These are phyloP conservation scores for Epinephelus fuscoguttatus DNA, from an alignment of 2,113 vertebrate species.

Conservation along the genomic window DNA sequence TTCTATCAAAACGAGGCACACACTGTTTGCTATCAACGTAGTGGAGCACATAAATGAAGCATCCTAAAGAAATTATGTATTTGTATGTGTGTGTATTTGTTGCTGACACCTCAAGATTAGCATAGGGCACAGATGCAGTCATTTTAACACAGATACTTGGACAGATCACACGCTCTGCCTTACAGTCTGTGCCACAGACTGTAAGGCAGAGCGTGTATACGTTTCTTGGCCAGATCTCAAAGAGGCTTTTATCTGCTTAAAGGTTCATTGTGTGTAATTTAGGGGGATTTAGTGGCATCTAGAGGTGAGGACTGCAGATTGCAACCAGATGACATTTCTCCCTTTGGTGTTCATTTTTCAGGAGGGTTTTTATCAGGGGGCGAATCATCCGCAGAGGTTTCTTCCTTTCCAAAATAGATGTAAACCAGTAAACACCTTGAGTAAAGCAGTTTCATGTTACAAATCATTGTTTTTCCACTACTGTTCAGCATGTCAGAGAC, in stretches of 20 bases:
- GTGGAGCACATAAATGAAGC: constrained; percentile 31
- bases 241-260: neutral
- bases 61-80: constrained; percentile 32
- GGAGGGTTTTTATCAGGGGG: too few species aligned
- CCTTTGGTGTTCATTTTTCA: too few species aligned
- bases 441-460: too few species aligned
- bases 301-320: too few species aligned
- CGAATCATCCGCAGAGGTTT: too few species aligned
- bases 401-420: too few species aligned
- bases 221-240: neutral
- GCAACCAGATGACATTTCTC: too few species aligned
- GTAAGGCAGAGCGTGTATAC: neutral
- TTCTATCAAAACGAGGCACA: constrained; percentile 57
- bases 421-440: too few species aligned
- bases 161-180: constrained; percentile 4
- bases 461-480: too few species aligned
- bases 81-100: neutral
- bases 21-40: constrained; percentile 52
- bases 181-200: neutral
- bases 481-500: too few species aligned
- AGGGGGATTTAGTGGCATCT: too few species aligned
- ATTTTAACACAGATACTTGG: neutral
- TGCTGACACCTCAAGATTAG: constrained; percentile 27
- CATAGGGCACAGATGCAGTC: neutral
- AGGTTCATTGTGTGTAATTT: too few species aligned